These are phyloP conservation scores for Scaptomyza graminum DNA, from an alignment of 1,140 invertebrate genomes.

Conservation along the genomic window DNA sequence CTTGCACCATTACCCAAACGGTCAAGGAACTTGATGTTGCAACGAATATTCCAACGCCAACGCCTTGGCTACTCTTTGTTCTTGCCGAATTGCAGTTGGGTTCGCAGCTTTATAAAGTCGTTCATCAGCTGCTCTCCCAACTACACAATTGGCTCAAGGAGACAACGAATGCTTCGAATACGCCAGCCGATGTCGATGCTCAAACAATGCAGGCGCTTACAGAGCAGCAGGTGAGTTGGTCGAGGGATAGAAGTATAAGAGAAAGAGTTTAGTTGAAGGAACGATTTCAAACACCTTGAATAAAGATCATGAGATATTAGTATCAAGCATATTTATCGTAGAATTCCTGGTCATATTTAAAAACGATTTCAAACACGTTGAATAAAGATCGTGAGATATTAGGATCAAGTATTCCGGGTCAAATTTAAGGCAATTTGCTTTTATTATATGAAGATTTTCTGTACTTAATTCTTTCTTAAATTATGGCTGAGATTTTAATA, in stretches of 20 bases:
- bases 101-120: slow-evolving; percentile 51
- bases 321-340: too few species aligned
- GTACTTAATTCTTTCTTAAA: too few species aligned
- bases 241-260: background rate
- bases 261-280: too few species aligned
- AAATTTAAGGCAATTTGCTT: too few species aligned
- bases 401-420: too few species aligned
- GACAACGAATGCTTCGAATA: slow-evolving; percentile 1
- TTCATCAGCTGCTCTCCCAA: slow-evolving; percentile 67
- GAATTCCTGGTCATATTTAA: too few species aligned
- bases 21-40: slow-evolving; percentile 43
- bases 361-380: too few species aligned
- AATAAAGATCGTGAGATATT: too few species aligned
- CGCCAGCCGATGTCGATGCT: slow-evolving; percentile 38
- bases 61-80: slow-evolving; percentile 85
- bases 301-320: too few species aligned
- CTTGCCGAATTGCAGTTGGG: slow-evolving; percentile 64
- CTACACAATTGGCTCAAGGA: slow-evolving; percentile 68
- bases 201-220: slow-evolving; percentile 49
- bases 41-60: slow-evolving; percentile 85
- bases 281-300: too few species aligned
- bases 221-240: slow-evolving; percentile 86
- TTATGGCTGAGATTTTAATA: too few species aligned
- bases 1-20: slow-evolving; percentile 58
- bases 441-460: too few species aligned